Evolutionary conservation across 2,888 invertebrate genomes (phyloP).

Genomic region (Nephrotoma guestfalica): DNA sequence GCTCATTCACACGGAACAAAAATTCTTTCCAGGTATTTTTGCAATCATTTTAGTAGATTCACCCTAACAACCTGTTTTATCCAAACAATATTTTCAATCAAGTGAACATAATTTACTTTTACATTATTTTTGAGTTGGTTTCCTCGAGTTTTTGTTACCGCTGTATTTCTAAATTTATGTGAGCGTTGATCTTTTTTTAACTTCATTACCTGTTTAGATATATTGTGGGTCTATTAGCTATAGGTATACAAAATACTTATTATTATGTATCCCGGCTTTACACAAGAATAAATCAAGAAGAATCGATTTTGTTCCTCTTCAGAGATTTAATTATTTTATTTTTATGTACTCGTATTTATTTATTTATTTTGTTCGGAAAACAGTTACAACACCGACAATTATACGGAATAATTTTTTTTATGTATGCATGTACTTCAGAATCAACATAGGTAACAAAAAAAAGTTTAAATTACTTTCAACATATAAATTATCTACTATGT

Average conservation of each 20-base stretch:
- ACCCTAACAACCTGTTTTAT: background rate
- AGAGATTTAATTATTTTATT: background rate
- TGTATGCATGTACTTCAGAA: background rate
- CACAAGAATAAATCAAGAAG: background rate
- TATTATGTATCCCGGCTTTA: background rate
- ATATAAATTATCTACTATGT: background rate
- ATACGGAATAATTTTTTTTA: background rate
- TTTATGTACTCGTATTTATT: background rate
- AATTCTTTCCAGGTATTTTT: background rate
- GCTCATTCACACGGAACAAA: background rate
- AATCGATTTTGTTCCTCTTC: background rate
- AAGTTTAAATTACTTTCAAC: background rate
- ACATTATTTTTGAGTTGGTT: background rate
- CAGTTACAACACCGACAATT: background rate
- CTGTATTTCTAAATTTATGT: too few relatives aligned
- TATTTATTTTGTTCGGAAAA: background rate
- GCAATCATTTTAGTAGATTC: background rate
- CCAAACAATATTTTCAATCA: background rate
- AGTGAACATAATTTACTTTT: background rate
- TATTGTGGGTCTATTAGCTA: too few relatives aligned
- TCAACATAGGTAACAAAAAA: background rate
- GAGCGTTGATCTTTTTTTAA: background rate
- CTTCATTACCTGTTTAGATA: too few relatives aligned
- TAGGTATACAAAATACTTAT: too few relatives aligned
- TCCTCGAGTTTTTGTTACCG: background rate